Base-by-base conservation (phyloP, 2,113 vertebrate genomes). In the Mastomys natalensis region DNA sequence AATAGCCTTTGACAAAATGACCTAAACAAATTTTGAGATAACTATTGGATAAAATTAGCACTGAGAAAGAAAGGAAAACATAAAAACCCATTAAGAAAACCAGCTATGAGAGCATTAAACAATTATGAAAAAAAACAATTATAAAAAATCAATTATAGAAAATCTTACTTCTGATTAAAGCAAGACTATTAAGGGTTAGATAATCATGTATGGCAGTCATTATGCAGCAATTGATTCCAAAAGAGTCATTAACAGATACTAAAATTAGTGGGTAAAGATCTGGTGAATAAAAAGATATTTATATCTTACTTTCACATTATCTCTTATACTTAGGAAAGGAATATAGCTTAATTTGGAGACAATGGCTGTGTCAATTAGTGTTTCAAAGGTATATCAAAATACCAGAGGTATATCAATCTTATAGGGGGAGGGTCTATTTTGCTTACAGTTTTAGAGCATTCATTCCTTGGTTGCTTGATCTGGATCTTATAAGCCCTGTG, bases 161-260 rank as follows among this genome's bases (percentile, higher is more conserved):
- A 53, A 62, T 95, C 17, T 96, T 87, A 68, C 45, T 87, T 95
- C 78, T 95, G 45, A 81, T 81, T 92, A 90, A 95, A 95, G 26
- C 10, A 90, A 43, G 19, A 84, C 40, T 85, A 72, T 90, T 70
- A 90, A 24, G 84, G 53, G 89, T 66, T 51, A 90, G 68, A 62
- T 29, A n/a, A 80, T 90, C n/a, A 88, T 19, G 53, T 78, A 87
- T 93, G 88, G 70, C 48, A 93, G 21, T 34, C 51, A 40, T 60
- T 9, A 8, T 12, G 66, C 21, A 45, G 58, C 53, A 53, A 90
- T 4, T 90, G 24, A 85, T 96, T 95, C 43, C 82, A 87, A 84
- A 73, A 82, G 82, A 94, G 60, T 87, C n/a, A 87, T 72, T 60
- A 86, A 26, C 66, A 91, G 60, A 87, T 93, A 74, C 40, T 89